Evolutionary conservation across 2,113 vertebrate genomes (phyloP).

Genomic region (Ptyas mucosa): DNA sequence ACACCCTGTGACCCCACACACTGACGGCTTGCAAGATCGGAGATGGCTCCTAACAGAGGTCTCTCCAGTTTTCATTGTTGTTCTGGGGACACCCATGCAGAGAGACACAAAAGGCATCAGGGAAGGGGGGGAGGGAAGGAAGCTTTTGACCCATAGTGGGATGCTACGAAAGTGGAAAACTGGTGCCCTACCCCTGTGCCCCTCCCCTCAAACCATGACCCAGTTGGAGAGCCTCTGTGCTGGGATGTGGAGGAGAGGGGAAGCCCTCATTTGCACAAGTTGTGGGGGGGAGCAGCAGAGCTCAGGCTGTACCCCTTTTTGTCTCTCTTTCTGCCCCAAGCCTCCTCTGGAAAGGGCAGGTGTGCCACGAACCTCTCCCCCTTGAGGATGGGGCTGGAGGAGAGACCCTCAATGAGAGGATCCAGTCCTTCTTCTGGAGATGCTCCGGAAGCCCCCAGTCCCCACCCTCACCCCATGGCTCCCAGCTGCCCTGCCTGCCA

Average conservation of each 20-base stretch:
- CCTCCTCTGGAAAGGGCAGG: not conserved
- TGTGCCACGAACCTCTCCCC: no score
- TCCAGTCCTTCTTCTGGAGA: not conserved
- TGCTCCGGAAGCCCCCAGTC: not conserved
- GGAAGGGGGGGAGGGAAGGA: not conserved
- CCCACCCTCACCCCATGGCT: not conserved
- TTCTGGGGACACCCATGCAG: not conserved
- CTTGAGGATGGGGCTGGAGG: no score
- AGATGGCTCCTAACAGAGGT: not conserved
- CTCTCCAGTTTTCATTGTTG: not conserved
- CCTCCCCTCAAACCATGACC: not conserved
- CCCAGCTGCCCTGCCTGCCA: not conserved
- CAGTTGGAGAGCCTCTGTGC: not conserved
- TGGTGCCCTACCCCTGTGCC: not conserved
- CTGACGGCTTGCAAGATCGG: not conserved
- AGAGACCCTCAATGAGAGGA: not conserved
- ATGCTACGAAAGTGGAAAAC: not conserved
- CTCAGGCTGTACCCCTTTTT: not conserved
- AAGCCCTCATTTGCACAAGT: not conserved
- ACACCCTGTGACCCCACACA: not conserved
- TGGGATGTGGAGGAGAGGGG: not conserved
- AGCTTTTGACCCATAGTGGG: not conserved
- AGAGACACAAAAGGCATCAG: not conserved
- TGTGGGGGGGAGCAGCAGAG: not conserved
- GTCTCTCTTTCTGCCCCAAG: not conserved